Evolutionary conservation across 1,140 invertebrate genomes (phyloP).

Genomic region (Latrodectus geometricus): DNA sequence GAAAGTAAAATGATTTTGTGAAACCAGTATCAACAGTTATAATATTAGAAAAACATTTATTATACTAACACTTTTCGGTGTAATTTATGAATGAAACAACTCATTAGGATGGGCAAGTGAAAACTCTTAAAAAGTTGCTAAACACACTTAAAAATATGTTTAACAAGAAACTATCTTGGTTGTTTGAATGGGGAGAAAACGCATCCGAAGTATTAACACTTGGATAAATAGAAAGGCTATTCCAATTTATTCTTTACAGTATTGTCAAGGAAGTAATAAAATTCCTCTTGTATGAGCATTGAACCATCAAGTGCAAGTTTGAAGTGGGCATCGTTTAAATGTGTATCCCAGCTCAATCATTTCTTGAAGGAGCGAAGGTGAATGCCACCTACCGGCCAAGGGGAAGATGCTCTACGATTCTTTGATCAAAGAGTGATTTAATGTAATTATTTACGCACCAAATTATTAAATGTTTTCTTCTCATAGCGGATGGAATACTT

Average conservation of each 20-base stretch:
- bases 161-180: too few species aligned
- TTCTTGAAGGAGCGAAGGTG: conserved; percentile 11
- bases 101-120: too few species aligned
- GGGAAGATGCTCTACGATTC: neutral
- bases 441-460: conserved; percentile 9
- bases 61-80: too few species aligned
- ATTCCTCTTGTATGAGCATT: conserved; percentile 38
- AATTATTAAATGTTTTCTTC: neutral
- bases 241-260: neutral
- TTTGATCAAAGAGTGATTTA: neutral
- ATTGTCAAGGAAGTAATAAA: conserved; percentile 51
- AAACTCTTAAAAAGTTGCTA: too few species aligned
- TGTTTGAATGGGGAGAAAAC: too few species aligned
- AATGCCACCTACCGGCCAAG: conserved; percentile 36
- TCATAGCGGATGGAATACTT: neutral
- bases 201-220: neutral
- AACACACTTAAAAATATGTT: too few species aligned
- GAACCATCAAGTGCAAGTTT: conserved; percentile 38
- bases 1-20: too few species aligned
- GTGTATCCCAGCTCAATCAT: conserved; percentile 9
- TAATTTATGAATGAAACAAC: too few species aligned
- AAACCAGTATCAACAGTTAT: too few species aligned
- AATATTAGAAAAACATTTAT: too few species aligned
- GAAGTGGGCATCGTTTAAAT: conserved; percentile 42
- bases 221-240: neutral